Evolutionary conservation across 2,113 vertebrate genomes (phyloP).

Genomic region (Typhlomys cinereus): DNA sequence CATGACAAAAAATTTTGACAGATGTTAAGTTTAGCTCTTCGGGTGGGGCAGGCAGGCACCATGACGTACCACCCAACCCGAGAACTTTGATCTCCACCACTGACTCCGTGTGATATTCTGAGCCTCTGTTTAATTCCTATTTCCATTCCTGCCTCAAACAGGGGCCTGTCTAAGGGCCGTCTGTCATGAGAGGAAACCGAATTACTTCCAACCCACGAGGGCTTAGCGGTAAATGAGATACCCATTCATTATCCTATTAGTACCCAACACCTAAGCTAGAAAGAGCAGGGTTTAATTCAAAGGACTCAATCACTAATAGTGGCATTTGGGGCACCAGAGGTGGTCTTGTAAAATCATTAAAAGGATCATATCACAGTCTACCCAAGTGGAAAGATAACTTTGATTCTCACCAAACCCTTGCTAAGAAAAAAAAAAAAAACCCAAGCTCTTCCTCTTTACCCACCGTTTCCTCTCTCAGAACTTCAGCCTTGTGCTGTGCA

Average conservation of each 20-base stretch:
- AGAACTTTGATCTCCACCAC: neutral
- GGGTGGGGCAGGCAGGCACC: conserved; percentile 53
- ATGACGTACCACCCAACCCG: neutral
- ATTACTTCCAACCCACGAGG: neutral
- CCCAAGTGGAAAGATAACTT: neutral
- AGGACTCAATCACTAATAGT: conserved; percentile 9
- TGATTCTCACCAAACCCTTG: neutral
- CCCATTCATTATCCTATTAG: neutral
- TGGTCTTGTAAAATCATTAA: neutral
- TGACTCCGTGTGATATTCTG: neutral
- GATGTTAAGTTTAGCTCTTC: conserved; percentile 65
- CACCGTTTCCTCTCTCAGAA: neutral
- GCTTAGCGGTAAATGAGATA: neutral
- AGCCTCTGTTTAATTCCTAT: neutral
- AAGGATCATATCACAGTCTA: neutral
- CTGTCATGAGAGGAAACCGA: neutral
- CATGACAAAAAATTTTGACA: conserved; percentile 50
- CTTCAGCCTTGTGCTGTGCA: neutral
- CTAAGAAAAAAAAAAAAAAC: neutral
- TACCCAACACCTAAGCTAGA: neutral
- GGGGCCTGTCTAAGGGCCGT: neutral
- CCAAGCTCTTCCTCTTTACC: neutral
- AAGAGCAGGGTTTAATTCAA: neutral
- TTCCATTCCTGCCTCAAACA: neutral
- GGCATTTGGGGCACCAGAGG: neutral